Conservation (phyloP, 92 coral and sea anemone genomes). For the Metridium senile region DNA sequence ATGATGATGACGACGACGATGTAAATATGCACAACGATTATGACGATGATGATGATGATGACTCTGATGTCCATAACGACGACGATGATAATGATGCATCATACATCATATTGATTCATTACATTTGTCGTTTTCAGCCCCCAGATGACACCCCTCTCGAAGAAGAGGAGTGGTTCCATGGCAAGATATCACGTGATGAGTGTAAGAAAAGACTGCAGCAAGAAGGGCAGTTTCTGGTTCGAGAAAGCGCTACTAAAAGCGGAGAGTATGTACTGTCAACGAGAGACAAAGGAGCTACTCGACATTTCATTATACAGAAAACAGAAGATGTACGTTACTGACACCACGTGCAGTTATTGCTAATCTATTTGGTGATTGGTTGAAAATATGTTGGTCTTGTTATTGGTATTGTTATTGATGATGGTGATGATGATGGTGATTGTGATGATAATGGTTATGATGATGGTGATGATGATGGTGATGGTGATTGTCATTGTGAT, state of each 20-base stretch:
- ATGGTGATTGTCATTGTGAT: too few species aligned
- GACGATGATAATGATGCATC: not conserved
- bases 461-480: too few species aligned
- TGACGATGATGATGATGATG: not conserved
- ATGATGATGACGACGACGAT: not conserved
- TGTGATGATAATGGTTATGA: too few species aligned
- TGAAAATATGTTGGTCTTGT: not conserved
- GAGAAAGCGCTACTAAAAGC: constrained; percentile 84
- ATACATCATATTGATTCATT: not conserved
- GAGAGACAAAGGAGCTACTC: constrained; percentile 31
- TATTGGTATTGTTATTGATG: not conserved
- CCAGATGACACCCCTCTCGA: constrained; percentile 74
- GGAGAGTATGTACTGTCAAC: constrained; percentile 95
- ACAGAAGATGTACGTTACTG: constrained; percentile 74
- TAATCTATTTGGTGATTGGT: not conserved
- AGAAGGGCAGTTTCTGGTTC: constrained; percentile 91
- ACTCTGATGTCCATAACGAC: not conserved
- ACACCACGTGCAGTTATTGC: not conserved
- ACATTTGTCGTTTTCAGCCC: constrained; percentile 56
- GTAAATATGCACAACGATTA: not conserved
- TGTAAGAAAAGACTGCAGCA: constrained; percentile 55
- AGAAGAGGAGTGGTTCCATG: constrained; percentile 97
- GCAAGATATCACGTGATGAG: constrained; percentile 79
- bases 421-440: too few species aligned
- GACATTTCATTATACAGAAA: constrained; percentile 88